Base-by-base conservation (phyloP, 2,113 vertebrate genomes). In the Gavia stellata region DNA sequence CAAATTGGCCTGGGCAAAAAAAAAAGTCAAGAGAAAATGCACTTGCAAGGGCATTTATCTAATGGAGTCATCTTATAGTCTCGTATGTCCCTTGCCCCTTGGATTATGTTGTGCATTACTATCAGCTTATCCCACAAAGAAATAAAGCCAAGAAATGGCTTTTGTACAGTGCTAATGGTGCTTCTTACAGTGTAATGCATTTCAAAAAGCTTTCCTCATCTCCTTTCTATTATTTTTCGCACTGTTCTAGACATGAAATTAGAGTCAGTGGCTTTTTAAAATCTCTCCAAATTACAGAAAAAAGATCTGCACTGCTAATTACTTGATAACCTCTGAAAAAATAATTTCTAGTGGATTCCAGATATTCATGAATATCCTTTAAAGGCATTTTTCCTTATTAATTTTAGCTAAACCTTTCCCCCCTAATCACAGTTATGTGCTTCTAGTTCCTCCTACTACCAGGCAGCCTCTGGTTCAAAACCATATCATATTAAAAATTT, bases 371-470 rank as follows among this genome's bases (percentile, higher is more conserved):
- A 73, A 70, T n/a, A 24, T 86, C 73, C 59, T 94, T 96, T 94
- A 89, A 95, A 95, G 63, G 8, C 29, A 82, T 50, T 88, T 75
- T 72, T 7, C 5, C 45, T 81, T 53, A 81, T 49, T 81, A 85
- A 92, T 88, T 97, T 95, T 61, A 91, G 73, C 40, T 82, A 80
- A 96, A 90, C 66, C 56, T 95, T 88, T 86, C 71, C 56, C 42
- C 74, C 9, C 18, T 73, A 85, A 93, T 81, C 82, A 96, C 61
- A 81, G 45, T 36, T 85, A 50, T 56, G 17, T 82, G 72, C 88
- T 94, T 83, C 65, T 96, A 86, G 91, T 86, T 92, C 55, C n/a
- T 93, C 18, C 73, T 81, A 71, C 81, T 65, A 87, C 23, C 25
- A 77, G 77, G 42, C 44, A 90, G 65, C 44, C 63, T 58, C 42